Evolutionary conservation across 2,113 vertebrate genomes (phyloP).

Genomic region (Peromyscus leucopus): DNA sequence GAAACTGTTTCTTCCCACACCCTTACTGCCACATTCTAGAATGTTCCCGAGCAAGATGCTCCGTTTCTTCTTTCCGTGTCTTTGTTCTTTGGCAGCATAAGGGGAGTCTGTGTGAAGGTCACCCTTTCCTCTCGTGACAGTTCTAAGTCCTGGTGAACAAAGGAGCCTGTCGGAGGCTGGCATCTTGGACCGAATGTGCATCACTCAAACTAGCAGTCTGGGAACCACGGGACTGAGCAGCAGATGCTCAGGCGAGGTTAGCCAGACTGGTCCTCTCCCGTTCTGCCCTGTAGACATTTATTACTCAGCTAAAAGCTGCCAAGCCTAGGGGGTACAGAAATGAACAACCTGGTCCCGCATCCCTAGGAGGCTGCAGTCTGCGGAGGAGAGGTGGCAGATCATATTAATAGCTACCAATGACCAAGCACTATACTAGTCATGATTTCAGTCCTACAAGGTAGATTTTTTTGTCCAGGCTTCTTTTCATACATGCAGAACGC

Average conservation of each 20-base stretch:
- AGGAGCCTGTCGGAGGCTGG: neutral
- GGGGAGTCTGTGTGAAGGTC: neutral
- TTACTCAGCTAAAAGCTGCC: neutral
- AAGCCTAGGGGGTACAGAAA: neutral
- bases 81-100: neutral
- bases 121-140: neutral
- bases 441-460: neutral
- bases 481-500: neutral
- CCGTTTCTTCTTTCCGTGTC: neutral
- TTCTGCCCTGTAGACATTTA: neutral
- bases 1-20: constrained; percentile 10
- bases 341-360: neutral
- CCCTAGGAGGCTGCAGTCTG: neutral
- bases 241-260: neutral
- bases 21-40: constrained; percentile 40
- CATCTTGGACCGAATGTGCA: neutral
- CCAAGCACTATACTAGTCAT: neutral
- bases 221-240: neutral
- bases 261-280: neutral
- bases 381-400: neutral
- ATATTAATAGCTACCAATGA: neutral
- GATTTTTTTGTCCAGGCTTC: neutral
- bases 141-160: neutral
- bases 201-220: neutral
- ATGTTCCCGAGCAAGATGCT: neutral